Evolutionary conservation across 1,140 invertebrate genomes (phyloP).

Genomic region (Euura saliciscinereae): DNA sequence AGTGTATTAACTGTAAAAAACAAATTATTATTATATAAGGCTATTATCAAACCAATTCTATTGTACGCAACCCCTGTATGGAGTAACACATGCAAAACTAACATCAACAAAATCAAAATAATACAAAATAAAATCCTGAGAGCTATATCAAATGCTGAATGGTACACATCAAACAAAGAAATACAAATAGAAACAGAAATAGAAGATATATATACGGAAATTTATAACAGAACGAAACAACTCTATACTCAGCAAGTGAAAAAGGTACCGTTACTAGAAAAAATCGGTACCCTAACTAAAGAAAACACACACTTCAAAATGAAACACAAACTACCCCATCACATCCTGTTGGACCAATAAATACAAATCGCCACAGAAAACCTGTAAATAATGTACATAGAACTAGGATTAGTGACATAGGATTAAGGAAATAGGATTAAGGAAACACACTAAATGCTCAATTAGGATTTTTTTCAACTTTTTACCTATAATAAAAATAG

Average conservation of each 20-base stretch:
- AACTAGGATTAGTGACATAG: too few species aligned
- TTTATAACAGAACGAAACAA: background rate
- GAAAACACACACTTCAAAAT: slow-evolving; percentile 10
- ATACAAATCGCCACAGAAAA: too few species aligned
- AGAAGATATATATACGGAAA: background rate
- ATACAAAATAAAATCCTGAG: slow-evolving; percentile 28
- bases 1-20: slow-evolving; percentile 22
- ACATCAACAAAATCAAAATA: slow-evolving; percentile 17
- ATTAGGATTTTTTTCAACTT: too few species aligned
- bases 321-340: slow-evolving; percentile 21
- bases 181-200: slow-evolving; percentile 3
- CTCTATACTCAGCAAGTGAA: slow-evolving; percentile 13
- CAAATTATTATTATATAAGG: slow-evolving; percentile 21
- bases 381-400: too few species aligned
- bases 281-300: background rate
- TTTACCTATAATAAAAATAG: too few species aligned
- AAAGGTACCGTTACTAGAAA: background rate
- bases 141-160: slow-evolving; percentile 8
- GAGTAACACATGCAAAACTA: slow-evolving; percentile 20
- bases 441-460: too few species aligned
- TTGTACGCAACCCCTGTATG: slow-evolving; percentile 26
- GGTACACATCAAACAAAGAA: background rate
- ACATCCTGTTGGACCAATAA: background rate
- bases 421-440: too few species aligned
- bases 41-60: slow-evolving; percentile 21